Conservation (phyloP, 1,140 invertebrate genomes). For the Battus philenor region DNA sequence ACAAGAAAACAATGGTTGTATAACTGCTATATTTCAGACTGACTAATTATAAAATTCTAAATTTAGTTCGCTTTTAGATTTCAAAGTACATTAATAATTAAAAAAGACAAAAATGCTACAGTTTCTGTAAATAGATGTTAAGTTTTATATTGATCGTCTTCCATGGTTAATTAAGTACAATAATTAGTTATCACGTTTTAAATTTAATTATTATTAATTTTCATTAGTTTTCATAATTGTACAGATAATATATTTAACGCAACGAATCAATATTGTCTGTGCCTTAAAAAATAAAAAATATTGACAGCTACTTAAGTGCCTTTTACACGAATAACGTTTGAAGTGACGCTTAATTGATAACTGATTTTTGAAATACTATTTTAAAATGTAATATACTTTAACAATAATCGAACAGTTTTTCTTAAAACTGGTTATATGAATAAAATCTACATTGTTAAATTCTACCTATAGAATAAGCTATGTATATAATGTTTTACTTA, state of each 20-base stretch:
- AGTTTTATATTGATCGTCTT: constrained; percentile 32
- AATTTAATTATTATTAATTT: constrained; percentile 4
- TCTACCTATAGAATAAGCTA: too few species aligned
- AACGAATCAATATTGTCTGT: constrained; percentile 1
- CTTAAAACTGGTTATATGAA: too few species aligned
- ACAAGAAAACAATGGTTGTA: constrained; percentile 36
- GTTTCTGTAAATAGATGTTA: constrained; percentile 38
- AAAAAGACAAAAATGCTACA: constrained; percentile 35
- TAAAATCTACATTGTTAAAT: too few species aligned
- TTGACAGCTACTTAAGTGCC: too few species aligned
- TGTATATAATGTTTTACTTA: too few species aligned
- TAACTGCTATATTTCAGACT: constrained; percentile 54
- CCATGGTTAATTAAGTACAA: constrained; percentile 39
- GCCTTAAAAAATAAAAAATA: constrained; percentile 13
- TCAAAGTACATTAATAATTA: constrained; percentile 26
- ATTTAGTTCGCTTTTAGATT: constrained; percentile 27
- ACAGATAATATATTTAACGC: constrained; percentile 8
- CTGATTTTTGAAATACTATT: too few species aligned
- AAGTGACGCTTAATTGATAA: too few species aligned
- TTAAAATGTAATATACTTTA: too few species aligned
- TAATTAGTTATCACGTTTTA: constrained; percentile 9
- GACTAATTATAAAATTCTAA: constrained; percentile 64
- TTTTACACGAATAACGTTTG: too few species aligned
- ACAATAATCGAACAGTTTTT: too few species aligned
- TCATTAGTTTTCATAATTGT: constrained; percentile 4